Percentiles rank a stretch among this genome's conserved stretches.
These are phyloP conservation scores for Pheosia tremula DNA, from an alignment of 2,888 invertebrate species.

Conservation along the genomic window DNA sequence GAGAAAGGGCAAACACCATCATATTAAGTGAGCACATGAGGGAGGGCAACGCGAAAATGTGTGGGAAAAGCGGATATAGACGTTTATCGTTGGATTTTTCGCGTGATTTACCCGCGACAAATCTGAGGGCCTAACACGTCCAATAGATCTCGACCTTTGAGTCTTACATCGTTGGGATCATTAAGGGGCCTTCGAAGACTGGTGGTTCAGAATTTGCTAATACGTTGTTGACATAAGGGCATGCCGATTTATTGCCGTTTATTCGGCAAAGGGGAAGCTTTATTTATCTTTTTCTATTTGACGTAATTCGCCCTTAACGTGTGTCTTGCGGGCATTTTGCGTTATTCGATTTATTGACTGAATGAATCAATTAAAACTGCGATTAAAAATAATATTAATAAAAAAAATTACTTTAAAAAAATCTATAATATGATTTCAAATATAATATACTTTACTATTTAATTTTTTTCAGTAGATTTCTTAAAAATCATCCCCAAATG, in stretches of 20 bases:
- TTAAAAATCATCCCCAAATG: too few species aligned
- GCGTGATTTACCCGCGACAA: constrained; percentile 82
- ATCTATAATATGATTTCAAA: too few species aligned
- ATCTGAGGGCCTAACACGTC: constrained; percentile 73
- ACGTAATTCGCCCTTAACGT: constrained; percentile 62
- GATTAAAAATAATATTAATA: background rate
- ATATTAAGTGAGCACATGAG: constrained; percentile 85
- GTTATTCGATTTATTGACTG: constrained; percentile 42
- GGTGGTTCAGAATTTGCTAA: constrained; percentile 67
- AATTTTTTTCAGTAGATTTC: too few species aligned
- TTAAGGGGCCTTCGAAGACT: constrained; percentile 40
- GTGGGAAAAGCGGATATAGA: constrained; percentile 84
- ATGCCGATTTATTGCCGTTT: constrained; percentile 78
- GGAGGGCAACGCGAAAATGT: constrained; percentile 81
- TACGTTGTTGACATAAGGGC: constrained; percentile 78
- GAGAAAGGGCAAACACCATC: constrained; percentile 80
- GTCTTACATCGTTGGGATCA: constrained; percentile 11
- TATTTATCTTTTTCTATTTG: constrained; percentile 78
- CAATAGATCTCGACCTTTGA: constrained; percentile 49
- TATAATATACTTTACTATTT: too few species aligned
- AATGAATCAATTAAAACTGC: too few species aligned
- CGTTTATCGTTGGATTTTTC: constrained; percentile 83
- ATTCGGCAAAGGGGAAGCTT: constrained; percentile 70
- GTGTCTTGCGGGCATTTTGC: constrained; percentile 48
- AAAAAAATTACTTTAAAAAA: too few species aligned